Conservation (phyloP, 64 coral and sea anemone species). For the Actinia tenebrosa region DNA sequence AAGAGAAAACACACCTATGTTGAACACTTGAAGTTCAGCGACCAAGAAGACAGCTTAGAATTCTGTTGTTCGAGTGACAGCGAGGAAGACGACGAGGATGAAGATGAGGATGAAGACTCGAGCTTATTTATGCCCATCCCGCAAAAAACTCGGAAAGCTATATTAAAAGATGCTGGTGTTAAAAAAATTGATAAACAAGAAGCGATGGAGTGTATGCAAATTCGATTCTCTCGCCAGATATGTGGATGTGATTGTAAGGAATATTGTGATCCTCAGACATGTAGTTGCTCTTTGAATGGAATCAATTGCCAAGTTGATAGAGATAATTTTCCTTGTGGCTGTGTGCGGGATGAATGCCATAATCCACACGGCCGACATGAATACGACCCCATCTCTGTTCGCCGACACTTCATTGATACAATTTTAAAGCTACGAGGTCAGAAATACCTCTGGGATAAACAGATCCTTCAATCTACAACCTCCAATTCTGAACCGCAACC, state of each 20-base stretch:
- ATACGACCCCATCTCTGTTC: conserved; percentile 80
- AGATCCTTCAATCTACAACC: conserved; percentile 3
- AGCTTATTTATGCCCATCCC: conserved; percentile 82
- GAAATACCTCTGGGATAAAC: conserved; percentile 72
- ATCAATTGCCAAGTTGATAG: conserved; percentile 93
- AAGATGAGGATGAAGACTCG: conserved; percentile 56
- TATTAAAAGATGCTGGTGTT: conserved; percentile 95
- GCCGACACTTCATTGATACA: conserved; percentile 93
- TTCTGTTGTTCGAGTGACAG: conserved; percentile 48
- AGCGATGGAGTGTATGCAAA: conserved; percentile 91
- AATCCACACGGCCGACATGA: conserved; percentile 84
- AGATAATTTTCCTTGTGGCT: conserved; percentile 86
- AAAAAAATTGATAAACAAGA: conserved; percentile 99
- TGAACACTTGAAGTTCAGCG: conserved; percentile 62
- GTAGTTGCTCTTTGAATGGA: conserved; percentile 80
- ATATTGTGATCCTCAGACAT: conserved; percentile 59
- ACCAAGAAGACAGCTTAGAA: conserved; percentile 40
- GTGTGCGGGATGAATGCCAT: conserved; percentile 59
- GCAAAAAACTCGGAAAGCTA: conserved; percentile 88
- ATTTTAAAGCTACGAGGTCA: conserved; percentile 67
- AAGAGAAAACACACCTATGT: conserved; percentile 78
- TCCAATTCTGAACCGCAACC: background rate
- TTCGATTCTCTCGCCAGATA: conserved; percentile 81
- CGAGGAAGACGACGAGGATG: conserved; percentile 71
- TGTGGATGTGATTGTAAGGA: conserved; percentile 89